These are phyloP conservation scores for Notospermus geniculatus DNA, from an alignment of 1,140 invertebrate genomes.

Conservation along the genomic window DNA sequence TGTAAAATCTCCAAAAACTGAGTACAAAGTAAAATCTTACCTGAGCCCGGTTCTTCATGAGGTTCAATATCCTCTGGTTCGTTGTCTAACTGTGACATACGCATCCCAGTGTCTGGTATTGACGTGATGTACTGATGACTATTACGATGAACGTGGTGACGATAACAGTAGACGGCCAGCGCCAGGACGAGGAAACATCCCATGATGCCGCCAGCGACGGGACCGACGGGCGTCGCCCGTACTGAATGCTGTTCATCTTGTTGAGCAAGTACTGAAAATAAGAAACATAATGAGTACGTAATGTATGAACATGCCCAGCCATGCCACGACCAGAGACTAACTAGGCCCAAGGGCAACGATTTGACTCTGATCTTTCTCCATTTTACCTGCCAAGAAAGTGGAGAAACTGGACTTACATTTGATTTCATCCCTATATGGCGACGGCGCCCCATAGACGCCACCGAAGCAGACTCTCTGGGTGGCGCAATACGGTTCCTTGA, in stretches of 20 bases:
- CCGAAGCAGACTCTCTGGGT: slow-evolving; percentile 78
- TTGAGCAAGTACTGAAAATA: slow-evolving; percentile 54
- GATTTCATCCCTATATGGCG: slow-evolving; percentile 72
- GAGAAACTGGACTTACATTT: slow-evolving; percentile 52
- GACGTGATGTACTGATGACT: slow-evolving; percentile 49
- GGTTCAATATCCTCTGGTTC: slow-evolving; percentile 58
- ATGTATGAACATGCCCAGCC: too few species aligned
- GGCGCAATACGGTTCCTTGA: slow-evolving; percentile 74
- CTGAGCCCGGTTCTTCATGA: slow-evolving; percentile 41
- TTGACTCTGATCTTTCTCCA: too few species aligned
- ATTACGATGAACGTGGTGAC: slow-evolving; percentile 56
- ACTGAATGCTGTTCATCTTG: slow-evolving; percentile 54
- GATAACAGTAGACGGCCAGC: slow-evolving; percentile 66
- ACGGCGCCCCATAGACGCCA: slow-evolving; percentile 75
- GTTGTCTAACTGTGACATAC: slow-evolving; percentile 57
- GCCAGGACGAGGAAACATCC: slow-evolving; percentile 64
- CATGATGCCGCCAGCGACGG: slow-evolving; percentile 66
- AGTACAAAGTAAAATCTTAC: too few species aligned
- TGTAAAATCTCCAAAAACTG: too few species aligned
- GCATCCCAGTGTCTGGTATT: slow-evolving; percentile 46
- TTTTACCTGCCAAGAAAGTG: too few species aligned
- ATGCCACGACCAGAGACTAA: too few species aligned
- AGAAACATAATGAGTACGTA: slow-evolving; percentile 1
- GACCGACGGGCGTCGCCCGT: slow-evolving; percentile 64
- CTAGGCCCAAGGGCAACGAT: too few species aligned